Base-by-base conservation (phyloP, 1,140 invertebrate genomes). In the Galleria mellonella region DNA sequence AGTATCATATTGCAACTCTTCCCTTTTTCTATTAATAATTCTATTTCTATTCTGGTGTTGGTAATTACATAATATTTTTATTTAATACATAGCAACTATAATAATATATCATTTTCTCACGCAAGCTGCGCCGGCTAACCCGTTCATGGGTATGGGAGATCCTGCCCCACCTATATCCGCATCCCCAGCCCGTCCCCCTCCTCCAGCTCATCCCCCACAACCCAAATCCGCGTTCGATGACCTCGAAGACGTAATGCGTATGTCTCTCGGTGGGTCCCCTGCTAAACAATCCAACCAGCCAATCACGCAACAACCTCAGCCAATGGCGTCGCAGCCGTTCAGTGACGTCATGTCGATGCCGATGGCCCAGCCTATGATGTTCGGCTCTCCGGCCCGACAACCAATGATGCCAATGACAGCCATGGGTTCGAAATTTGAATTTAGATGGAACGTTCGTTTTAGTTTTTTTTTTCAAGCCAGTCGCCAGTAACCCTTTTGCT, bases 171-270 rank as follows among this genome's bases (percentile, higher is more conserved):
- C 74, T 59, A 77, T 75, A n/a, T 55, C 73, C 61, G 71, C 82
- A 33, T 73, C 83, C 55, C 72, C 87, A 51, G 87, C 89, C 49
- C 87, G 87, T 52, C 85, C 86, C 11, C 66, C 67, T 14, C 70
- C 78, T 31, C 72, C 84, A 32, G 55, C 76, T 14, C 54, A 76
- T 49, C 68, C 83, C 33, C 55, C 74, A 37, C 74, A 87, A 39
- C 81, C 87, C 37, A 91, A 91, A 66, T 91, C 88, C 59, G 91
- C 91, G 12, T 89, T 92, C 64, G 91, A 92, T 58, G 91, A 93
- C 66, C 82, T 93, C 30, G 91, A 92, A 66, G 90, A 92, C 66
- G 90, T 88, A 49, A 92, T 93, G 72, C 82, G 89, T 10, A 89
- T 90, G 87, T 90, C 90, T 37, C 86, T 92, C 62, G 90, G 90